A percentile compares a stretch with the other conserved stretches of the same genome.
Conservation (phyloP, 2,797 vertebrate species). For the Crax fasciolata region DNA sequence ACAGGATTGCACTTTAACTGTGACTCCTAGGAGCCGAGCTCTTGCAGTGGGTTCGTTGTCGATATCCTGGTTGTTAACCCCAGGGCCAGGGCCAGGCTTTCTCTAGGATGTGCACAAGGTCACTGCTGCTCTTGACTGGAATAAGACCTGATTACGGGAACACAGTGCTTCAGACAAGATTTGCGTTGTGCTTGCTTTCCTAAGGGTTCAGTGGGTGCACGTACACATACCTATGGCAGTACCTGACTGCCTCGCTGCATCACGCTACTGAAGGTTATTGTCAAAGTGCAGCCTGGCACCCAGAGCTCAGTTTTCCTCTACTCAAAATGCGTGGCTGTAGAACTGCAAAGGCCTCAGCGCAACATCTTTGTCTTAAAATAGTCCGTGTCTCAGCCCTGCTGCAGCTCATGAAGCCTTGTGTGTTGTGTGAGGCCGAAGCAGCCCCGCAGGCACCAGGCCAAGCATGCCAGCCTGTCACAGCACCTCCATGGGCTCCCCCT, state of each 20-base stretch:
- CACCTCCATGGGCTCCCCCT: neutral
- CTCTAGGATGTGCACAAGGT: neutral
- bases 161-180: neutral
- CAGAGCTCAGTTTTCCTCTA: neutral
- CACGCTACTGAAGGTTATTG: accelerated
- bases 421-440: neutral
- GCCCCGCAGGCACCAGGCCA: neutral
- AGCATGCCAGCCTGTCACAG: neutral
- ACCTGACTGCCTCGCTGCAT: accelerated
- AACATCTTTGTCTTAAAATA: neutral
- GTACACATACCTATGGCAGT: accelerated
- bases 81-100: neutral
- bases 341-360: neutral
- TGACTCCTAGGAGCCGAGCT: neutral
- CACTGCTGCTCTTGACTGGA: neutral
- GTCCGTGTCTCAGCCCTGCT: neutral
- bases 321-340: accelerated
- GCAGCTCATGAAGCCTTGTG: neutral
- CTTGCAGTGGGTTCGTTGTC: neutral
- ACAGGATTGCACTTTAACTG: neutral
- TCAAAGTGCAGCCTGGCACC: neutral
- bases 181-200: neutral
- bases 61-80: neutral
- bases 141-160: neutral
- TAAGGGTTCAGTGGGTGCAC: accelerated